Evolutionary conservation across 2,888 invertebrate species (phyloP), one percentile per base, ranked within the genome.

Genomic region (Chrysodeixis includens): DNA sequence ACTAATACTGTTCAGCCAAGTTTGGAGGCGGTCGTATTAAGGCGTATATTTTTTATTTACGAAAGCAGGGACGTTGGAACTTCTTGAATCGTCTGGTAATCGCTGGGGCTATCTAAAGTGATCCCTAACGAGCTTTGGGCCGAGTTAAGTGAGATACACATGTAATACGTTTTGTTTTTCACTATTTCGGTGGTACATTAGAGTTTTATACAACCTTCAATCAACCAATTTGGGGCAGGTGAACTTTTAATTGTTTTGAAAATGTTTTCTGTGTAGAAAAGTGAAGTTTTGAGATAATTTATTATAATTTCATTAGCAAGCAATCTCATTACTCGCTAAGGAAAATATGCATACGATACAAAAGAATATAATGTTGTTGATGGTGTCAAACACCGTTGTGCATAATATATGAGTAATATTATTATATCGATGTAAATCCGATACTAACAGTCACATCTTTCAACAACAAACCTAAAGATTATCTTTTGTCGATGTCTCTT

Each of bases 91-190:
- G 78, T 65, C 71, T 70, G 74, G 76, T 83, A 82, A 83, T 83
- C 79, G 83, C 61, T 67, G 66, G 71, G 74, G 72, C 74, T 74
- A 78, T 81, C 79, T 83, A 79, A 78, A 78, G 79, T 79, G 78
- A 83, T 83, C 79, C 79, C 67, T 83, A 83, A 82, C 76, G 83
- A 83, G 82, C 75, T 75, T 71, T 71, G 69, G 62, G 51, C 62
- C 60, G 46, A 78, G 67, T 66, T 72, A 76, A 66, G 76, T 57
- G 69, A 67, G 56, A 71, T 69, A 69, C 66, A 74, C 71, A 69
- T 69, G 66, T 49, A 49, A 52, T 53, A 7, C 30, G n/a, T 62
- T 63, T 68, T 67, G 32, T 62, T 69, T 71, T 59, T 53, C 35
- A 6, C 16, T 61, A 44, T 55, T 26, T 53, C 53, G 20, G 16